phyloP scores from a whole-genome alignment of 2,113 vertebrate genomes.

The Perca schrenkii region DNA sequence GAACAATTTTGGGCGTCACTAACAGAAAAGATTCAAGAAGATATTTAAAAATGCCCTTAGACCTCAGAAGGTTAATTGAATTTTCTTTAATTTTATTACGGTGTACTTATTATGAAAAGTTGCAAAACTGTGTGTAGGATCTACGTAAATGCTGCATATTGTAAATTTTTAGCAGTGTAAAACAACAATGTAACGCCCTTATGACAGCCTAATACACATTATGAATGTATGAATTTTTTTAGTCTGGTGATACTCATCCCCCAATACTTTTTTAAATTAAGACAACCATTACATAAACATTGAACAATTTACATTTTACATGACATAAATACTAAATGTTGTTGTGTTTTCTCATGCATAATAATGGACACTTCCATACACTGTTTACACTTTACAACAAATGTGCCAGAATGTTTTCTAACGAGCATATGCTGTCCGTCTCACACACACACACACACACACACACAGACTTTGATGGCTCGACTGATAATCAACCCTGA shows the following conservation, averaged over 20 bases:
- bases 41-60: too few species aligned
- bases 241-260: too few species aligned
- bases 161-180: too few species aligned
- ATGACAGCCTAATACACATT: too few species aligned
- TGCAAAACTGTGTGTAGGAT: not conserved
- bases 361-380: not conserved
- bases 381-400: not conserved
- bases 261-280: too few species aligned
- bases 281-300: too few species aligned
- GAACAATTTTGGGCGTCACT: too few species aligned
- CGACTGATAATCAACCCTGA: slow-evolving; percentile 17
- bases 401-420: not conserved
- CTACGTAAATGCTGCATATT: not conserved
- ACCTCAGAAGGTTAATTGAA: too few species aligned
- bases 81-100: not conserved
- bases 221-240: not conserved
- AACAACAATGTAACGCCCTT: too few species aligned
- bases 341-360: not conserved
- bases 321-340: too few species aligned
- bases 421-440: not conserved
- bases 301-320: too few species aligned
- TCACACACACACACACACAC: not conserved
- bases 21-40: too few species aligned
- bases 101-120: not conserved
- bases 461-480: slow-evolving; percentile 12